Evolutionary conservation across 2,113 vertebrate species (phyloP).

Genomic region (Meles meles): DNA sequence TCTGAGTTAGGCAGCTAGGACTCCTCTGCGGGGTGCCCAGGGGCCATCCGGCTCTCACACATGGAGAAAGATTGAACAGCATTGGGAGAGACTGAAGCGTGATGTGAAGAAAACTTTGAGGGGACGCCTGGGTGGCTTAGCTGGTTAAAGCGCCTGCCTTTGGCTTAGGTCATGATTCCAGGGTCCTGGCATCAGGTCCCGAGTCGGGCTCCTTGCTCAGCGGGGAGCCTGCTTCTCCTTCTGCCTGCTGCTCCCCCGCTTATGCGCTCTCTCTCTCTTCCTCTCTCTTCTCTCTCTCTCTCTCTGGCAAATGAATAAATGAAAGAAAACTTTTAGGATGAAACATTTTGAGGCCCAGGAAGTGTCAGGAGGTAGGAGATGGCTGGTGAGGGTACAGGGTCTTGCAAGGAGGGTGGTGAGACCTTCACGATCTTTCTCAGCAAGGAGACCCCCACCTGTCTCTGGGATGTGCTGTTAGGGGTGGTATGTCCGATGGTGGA

Average conservation of each 20-base stretch:
- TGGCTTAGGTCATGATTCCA: too few species aligned
- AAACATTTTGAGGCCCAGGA: background rate
- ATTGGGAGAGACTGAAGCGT: background rate
- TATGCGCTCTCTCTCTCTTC: too few species aligned
- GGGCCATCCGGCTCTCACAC: accelerated
- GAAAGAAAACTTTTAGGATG: background rate
- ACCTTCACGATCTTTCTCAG: background rate
- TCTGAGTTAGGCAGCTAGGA: background rate
- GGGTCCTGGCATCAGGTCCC: too few species aligned
- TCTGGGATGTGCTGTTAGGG: background rate
- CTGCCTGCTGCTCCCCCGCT: too few species aligned
- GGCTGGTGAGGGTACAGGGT: background rate
- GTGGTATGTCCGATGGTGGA: background rate
- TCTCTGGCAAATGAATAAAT: too few species aligned
- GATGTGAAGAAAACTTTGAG: background rate
- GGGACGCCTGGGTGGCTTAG: too few species aligned
- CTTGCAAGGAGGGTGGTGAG: background rate
- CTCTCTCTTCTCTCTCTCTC: too few species aligned
- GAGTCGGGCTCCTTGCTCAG: too few species aligned
- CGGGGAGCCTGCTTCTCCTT: too few species aligned
- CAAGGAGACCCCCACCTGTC: background rate
- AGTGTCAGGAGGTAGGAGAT: background rate
- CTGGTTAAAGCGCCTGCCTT: too few species aligned
- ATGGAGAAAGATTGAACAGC: background rate
- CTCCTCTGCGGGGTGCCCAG: accelerated